Base-by-base conservation (phyloP, 2,888 invertebrate genomes). In the Scaptomyza parva region DNA sequence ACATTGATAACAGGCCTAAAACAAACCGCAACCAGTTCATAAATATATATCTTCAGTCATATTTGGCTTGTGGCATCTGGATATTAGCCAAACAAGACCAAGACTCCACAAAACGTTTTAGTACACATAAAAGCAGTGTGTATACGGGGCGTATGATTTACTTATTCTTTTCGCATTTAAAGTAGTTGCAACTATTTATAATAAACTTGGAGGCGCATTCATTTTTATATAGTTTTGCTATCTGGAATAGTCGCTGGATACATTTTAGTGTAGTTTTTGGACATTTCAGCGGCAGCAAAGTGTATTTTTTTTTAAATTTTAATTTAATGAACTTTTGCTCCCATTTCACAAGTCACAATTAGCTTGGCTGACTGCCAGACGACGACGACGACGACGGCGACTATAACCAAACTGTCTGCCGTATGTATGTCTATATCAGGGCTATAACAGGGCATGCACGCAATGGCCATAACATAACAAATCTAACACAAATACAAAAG, bases 271-370 rank as follows among this genome's bases (percentile, higher is more conserved):
- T 54, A 77, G n/a, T 60, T 39, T 77, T 50, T 67, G 51, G 45
- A 24, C 20, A 57, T 77, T 57, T 77, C n/a, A 57, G 14, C 52
- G 55, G 43, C 20, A 70, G 39, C 26, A 22, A 67, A 48, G 28
- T 35, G 66, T 4, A 65, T 55, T 6, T 7, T 26, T 28, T n/a
- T n/a, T n/a, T n/a, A n/a, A 9, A 28, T 35, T 67, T 73, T 48
- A 62, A 64, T 69, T 76, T 65, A 57, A 60, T 82, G 82, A 82
- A 82, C 82, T 82, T 82, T 82, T 82, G 82, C 50, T n/a, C 74
- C 82, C 88, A 82, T 88, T 88, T 82, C 70, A 70, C 70, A 70
- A 77, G 74, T 67, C 55, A 60, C 51, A 64, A 61, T 44, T 63
- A 43, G 41, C 37, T 39, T 78, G 78, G 78, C 78, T 53, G 44